Percentiles rank a stretch among this genome's conserved stretches.
Conservation (phyloP, 2,797 vertebrate species). For the Tiaroga cobitis region DNA sequence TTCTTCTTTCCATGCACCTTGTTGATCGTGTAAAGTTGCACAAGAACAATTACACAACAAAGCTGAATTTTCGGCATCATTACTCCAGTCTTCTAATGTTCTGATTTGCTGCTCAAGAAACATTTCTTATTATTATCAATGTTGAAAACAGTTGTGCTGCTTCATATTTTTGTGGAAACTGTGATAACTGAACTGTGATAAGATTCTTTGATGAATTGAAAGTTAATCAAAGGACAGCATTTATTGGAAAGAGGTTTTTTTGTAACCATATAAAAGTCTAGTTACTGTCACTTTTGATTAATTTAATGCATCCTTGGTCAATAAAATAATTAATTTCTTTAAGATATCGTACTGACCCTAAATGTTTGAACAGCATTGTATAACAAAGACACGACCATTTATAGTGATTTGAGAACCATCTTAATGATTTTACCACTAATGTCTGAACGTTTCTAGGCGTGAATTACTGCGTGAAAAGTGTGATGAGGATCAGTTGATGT, state of each 20-base stretch:
- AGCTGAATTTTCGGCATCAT: background rate
- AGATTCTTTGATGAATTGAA: background rate
- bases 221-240: background rate
- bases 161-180: background rate
- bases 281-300: background rate
- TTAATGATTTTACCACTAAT: background rate
- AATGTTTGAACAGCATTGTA: background rate
- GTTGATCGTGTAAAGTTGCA: no score
- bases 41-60: no score
- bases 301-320: background rate
- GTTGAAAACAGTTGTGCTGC: background rate
- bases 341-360: background rate
- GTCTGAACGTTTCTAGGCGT: background rate
- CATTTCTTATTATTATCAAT: background rate
- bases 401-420: background rate
- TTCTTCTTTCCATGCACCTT: no score
- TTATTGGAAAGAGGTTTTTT: background rate
- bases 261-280: background rate
- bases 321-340: background rate
- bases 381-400: background rate
- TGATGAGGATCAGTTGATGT: background rate
- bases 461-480: no score
- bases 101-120: background rate
- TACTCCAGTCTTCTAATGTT: background rate
- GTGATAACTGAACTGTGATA: no score